Base-by-base conservation (phyloP, 2,113 vertebrate species). In the Madoqua kirkii region DNA sequence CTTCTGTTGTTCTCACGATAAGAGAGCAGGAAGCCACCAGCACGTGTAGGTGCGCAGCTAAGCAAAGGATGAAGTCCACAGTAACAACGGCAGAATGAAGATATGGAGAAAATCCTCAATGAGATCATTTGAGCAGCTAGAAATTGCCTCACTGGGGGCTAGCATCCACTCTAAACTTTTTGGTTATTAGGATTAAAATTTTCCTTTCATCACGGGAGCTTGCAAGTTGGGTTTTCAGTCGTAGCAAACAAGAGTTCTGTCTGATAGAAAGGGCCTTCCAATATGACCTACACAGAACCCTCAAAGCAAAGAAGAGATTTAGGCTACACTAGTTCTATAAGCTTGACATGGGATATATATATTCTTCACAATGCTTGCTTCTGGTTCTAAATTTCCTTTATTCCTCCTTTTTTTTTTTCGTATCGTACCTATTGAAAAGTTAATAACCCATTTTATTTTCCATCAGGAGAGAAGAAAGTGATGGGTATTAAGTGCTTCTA, bases 401-500 rank as follows among this genome's bases (percentile, higher is more conserved):
- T 57, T 85, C 54, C 21, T 59, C 27, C 76, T 29, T 45, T 95
- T 71, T 71, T 71, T 50, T 74, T 88, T 67, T 97, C 55, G 85
- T 50, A 59, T 25, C 76, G 57, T 84, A 52, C 54, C 43, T 91
- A 55, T 83, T 81, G 19, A 82, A 89, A 48, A 91, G 64, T 97
- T 96, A 96, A 97, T 89, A 92, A 43, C 25, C 85, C 91, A 62
- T 97, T 97, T 97, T 96, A 94, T 81, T 91, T 62, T 23, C 54
- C 78, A 95, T 87, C 86, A 89, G 40, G 45, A 95, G 33, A 85
- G 60, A 27, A 43, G 62, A 91, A 84, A 92, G 5, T 62, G 31
- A 8, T 54, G 27, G 36, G 10, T 52, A 95, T 62, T 85, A 93
- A 93, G 48, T 81, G 52, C 17, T 21, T 87, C 79, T 93, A 79